Conservation (phyloP, 2,113 vertebrate species). For the Nymphicus hollandicus region DNA sequence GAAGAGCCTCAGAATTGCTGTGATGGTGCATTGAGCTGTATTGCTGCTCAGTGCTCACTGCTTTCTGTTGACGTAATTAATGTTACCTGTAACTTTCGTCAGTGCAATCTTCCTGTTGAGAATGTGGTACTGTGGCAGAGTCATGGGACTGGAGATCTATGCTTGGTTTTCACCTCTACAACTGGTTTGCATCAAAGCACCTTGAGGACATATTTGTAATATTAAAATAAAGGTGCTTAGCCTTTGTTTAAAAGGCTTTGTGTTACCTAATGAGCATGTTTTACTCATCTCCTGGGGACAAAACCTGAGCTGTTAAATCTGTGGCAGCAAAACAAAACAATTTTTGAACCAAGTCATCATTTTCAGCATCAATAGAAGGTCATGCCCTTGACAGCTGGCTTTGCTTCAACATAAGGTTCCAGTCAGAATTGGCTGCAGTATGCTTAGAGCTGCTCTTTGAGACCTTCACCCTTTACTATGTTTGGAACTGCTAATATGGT, state of each 20-base stretch:
- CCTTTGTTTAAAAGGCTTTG: neutral
- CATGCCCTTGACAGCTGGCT: neutral
- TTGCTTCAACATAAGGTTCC: constrained; percentile 10
- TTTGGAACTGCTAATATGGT: neutral
- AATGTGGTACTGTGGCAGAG: neutral
- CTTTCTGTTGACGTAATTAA: neutral
- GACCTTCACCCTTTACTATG: constrained; percentile 25
- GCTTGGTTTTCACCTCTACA: neutral
- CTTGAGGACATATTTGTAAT: neutral
- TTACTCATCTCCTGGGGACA: neutral
- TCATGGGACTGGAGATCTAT: neutral
- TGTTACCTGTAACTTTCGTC: neutral
- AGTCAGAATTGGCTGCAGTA: neutral
- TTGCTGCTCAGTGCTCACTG: neutral
- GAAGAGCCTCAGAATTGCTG: neutral
- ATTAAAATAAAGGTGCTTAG: neutral
- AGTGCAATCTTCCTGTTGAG: neutral
- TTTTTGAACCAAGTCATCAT: constrained; percentile 21
- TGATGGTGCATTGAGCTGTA: neutral
- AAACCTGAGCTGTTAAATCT: neutral
- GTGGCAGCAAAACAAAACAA: neutral
- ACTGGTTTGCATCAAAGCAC: neutral
- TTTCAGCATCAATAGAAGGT: constrained; percentile 25
- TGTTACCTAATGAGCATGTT: constrained; percentile 13
- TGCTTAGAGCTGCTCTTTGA: neutral